Evolutionary conservation across 2,888 invertebrate species (phyloP), one percentile per base, ranked within the genome.

Genomic region (Pyrgus malvae): DNA sequence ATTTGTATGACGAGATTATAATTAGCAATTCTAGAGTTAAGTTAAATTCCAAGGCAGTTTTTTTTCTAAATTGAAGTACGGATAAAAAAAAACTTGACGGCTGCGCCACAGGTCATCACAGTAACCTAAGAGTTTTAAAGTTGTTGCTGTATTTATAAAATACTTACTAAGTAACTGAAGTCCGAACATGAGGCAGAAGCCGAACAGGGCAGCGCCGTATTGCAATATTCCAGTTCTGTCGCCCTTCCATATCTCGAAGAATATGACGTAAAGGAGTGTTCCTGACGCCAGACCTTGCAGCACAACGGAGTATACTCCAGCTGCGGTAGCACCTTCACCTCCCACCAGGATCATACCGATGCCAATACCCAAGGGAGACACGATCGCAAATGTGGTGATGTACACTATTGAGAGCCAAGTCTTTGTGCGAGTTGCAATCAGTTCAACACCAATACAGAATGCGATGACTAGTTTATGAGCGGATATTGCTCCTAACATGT

Each of bases 251-350:
- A 98, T 96, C 86, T 99, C 98, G 80, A 98, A 98, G 90, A 98
- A 98, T n/a, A 98, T 97, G 11, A 99, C 97, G 85, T 98, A 99
- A 2, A 99, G 87, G 37, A 99, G 92, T 0, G 98, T 98, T 9
- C 98, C 99, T 40, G 96, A 94, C 0, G 98, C 98, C 56, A 98
- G 83, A 2, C 97, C 98, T 89, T 98, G 95, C 9, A 93, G 80
- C 8, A 94, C 88, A 35, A 93, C 93, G 0, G 94, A 93, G 11
- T 92, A 87, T 5, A 94, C 85, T 14, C 92, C 93, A 1, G 92
- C 88, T 0, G 92, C 92, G 0, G 92, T 85, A 0, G 91, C 91
- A 0, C 91, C 91, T 44, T 90, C 81, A 1, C 91, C 91, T 38
- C 92, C 92, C 17, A 93, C 93, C 33, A 95, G 80, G 1, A 92